Percentiles rank a stretch among this genome's conserved stretches.
Evolutionary conservation across 1,140 invertebrate genomes (phyloP).

Genomic region (Caenorhabditis brenneri): DNA sequence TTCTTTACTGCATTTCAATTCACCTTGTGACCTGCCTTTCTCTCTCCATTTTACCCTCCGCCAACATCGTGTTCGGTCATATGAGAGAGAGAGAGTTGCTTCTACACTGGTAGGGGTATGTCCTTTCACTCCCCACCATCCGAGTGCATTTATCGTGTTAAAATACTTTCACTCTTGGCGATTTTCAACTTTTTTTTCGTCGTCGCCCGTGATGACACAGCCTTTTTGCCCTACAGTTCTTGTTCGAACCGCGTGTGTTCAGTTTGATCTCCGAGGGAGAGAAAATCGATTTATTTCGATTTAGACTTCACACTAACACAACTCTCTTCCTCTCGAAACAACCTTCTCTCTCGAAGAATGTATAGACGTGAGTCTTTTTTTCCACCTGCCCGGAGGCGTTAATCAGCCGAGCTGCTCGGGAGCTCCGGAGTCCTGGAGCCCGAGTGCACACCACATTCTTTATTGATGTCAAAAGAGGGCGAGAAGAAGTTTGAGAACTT

Average conservation of each 20-base stretch:
- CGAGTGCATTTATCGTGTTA: conserved; percentile 6
- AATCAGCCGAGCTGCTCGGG: too few species aligned
- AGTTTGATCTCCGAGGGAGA: not conserved
- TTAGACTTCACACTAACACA: not conserved
- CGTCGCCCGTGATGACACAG: not conserved
- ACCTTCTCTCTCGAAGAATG: not conserved
- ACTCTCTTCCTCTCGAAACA: too few species aligned
- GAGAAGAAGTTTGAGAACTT: not conserved
- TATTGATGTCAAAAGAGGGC: not conserved
- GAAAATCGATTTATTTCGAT: not conserved
- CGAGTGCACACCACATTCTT: conserved; percentile 1
- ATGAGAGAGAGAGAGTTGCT: conserved; percentile 21
- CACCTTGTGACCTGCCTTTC: conserved; percentile 31
- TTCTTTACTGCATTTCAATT: conserved; percentile 42
- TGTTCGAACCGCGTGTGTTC: too few species aligned
- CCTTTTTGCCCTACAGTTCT: too few species aligned
- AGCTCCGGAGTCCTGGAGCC: too few species aligned
- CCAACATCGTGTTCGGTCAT: conserved; percentile 43
- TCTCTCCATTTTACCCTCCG: too few species aligned
- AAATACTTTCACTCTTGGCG: not conserved
- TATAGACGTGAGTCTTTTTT: conserved; percentile 14
- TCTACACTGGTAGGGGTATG: not conserved
- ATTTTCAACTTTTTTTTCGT: not conserved
- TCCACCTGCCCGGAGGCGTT: conserved; percentile 28
- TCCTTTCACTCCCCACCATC: not conserved